Evolutionary conservation across 1,140 invertebrate genomes (phyloP), one percentile per base, ranked within the genome.

Genomic region (Sesamia nonagrioides): DNA sequence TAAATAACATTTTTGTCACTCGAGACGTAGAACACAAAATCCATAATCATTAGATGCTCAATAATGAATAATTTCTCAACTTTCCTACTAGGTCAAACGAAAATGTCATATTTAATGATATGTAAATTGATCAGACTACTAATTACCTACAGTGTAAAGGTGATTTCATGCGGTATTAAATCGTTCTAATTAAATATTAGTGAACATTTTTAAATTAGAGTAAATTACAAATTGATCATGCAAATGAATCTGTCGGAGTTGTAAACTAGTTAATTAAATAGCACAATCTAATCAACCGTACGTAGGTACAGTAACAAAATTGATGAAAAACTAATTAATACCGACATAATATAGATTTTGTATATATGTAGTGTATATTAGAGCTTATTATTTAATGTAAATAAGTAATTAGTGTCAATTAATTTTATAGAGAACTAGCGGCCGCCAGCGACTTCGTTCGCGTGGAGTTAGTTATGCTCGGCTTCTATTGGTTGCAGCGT

Each of bases 151-250:
- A 54, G 68, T 45, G 11, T 42, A 17, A 50, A 50, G 33, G 15
- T 33, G 48, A 52, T 71, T 37, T 35, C 27, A 54, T 54, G 33
- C 27, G 45, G 50, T 54, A 71, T 33, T 71, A 54, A 69, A 69
- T 69, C 42, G 42, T n/a, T 48, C 66, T 69, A 69, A 69, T 69
- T 69, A 69, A 33, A 11, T 50, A 48, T 48, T 69, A 21, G 42
- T 48, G 42, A 69, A 45, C 66, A 69, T 48, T 48, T 69, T 48
- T 33, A 69, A 48, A 48, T 50, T 48, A 50, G 11, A n/a, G 21
- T 69, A 50, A 69, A 69, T 69, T 69, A 69, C 66, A 50, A 69
- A 48, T 63, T 63, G 60, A 66, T 66, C 61, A 66, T 21, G 9
- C 13, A 66, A 58, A 21, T 40, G 3, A 40, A 42, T 66, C 6